Percentiles rank a stretch among this genome's conserved stretches.
Conservation (phyloP, 35 echinoderm and acorn worm genomes). For the Apostichopus japonicus region DNA sequence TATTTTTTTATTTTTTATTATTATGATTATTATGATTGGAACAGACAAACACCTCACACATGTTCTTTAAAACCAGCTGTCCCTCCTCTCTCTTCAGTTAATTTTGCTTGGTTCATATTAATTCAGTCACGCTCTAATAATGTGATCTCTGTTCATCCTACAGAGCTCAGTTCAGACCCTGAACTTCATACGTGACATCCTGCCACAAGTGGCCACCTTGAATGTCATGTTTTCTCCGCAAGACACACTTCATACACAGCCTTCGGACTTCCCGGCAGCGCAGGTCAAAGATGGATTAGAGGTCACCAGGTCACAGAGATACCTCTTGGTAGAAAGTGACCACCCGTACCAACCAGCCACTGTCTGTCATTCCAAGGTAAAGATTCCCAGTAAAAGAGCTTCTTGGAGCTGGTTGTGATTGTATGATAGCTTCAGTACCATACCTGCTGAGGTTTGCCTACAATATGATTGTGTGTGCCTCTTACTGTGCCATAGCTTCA, state of each 20-base stretch:
- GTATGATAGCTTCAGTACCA: no score
- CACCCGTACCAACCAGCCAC: conserved; percentile 93
- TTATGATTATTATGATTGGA: no score
- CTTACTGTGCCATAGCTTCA: no score
- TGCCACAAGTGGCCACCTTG: conserved; percentile 83
- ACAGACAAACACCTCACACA: no score
- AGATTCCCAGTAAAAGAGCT: background rate
- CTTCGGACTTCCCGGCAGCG: conserved; percentile 47
- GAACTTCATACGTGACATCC: conserved; percentile 76
- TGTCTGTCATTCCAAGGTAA: conserved; percentile 86
- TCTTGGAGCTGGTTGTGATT: no score
- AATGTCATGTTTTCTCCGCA: conserved; percentile 78
- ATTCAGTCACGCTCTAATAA: background rate
- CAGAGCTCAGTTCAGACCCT: conserved; percentile 94
- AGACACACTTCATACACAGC: background rate
- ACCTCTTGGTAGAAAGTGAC: conserved; percentile 93
- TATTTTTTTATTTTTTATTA: no score
- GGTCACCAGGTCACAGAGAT: conserved; percentile 84
- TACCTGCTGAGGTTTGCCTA: no score
- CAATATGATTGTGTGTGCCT: no score
- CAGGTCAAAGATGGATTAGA: conserved; percentile 60
- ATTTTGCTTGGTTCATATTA: no score
- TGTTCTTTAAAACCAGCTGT: no score
- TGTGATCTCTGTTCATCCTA: background rate
- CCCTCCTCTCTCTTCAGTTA: no score